Evolutionary conservation across 2,113 vertebrate genomes (phyloP), one percentile per base, ranked within the genome.

Genomic region (Pluvianellus socialis): DNA sequence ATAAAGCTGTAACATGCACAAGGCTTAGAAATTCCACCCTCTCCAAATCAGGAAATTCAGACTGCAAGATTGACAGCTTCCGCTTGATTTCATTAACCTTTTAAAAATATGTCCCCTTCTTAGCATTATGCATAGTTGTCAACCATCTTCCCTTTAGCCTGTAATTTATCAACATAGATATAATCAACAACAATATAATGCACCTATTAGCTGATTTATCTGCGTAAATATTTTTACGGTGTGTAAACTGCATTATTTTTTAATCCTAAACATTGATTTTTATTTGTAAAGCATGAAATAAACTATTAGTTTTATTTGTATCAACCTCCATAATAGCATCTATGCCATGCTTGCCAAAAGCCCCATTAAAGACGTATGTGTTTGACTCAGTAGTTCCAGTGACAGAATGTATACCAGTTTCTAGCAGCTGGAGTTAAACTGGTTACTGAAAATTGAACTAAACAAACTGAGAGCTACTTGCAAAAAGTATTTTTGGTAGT

Each of bases 351-450:
- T 97, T 98, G 97, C 98, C 98, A 98, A 98, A 97, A 97, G 44
- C 11, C 85, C 97, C 96, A 97, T 98, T 98, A 97, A 97, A 96
- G 90, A 91, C 93, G 79, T 76, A 67, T 85, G 95, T 94, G 90
- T 95, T 95, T 97, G 96, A 97, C 73, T 97, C 88, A 93, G 61
- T 77, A 84, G 86, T 95, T 97, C 90, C 93, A 93, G 86, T 90
- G 94, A 93, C 87, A 97, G 89, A 86, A 76, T 65, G 38, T 77
- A 50, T 91, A 85, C 45, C 63, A 70, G 90, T 96, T 95, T 70
- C 75, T 81, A 96, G 65, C 82, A 97, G 93, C 83, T 96, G 86
- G 62, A 96, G 45, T 86, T 90, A 94, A 88, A 91, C 88, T 90
- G 82, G 74, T 88, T 74, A 49, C 77, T 80, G 45, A 95, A 86